Evolutionary conservation across 2,113 vertebrate genomes (phyloP).

Genomic region (Apus apus): DNA sequence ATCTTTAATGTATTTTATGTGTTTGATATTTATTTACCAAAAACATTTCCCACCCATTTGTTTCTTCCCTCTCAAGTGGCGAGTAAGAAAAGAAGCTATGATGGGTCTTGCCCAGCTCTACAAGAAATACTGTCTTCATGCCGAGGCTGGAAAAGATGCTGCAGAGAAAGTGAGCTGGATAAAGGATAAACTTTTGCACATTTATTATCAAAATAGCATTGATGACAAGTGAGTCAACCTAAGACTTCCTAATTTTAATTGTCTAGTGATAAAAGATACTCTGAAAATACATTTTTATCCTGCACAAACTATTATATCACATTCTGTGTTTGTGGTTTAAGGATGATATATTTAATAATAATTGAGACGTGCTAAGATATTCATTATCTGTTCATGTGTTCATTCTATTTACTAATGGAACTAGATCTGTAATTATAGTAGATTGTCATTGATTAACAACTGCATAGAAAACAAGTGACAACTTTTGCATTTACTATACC

Average conservation of each 20-base stretch:
- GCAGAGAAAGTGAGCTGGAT: constrained; percentile 99
- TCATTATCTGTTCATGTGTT: background rate
- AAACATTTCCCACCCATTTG: background rate
- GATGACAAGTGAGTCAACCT: constrained; percentile 93
- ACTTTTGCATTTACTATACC: background rate
- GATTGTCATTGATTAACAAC: background rate
- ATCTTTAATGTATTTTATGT: background rate
- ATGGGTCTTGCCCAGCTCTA: constrained; percentile 97
- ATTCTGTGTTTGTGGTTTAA: background rate
- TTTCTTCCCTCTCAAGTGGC: constrained; percentile 83
- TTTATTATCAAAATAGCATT: constrained; percentile 99
- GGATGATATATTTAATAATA: background rate
- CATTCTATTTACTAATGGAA: background rate
- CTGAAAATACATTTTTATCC: background rate
- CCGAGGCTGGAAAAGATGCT: constrained; percentile 95
- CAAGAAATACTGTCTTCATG: constrained; percentile 98
- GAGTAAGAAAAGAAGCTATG: constrained; percentile 98
- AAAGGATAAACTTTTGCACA: constrained; percentile 98
- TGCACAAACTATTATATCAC: background rate
- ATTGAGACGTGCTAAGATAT: background rate
- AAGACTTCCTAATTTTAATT: constrained; percentile 31
- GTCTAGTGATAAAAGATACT: constrained; percentile 5
- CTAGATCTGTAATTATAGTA: background rate
- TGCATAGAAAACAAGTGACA: background rate
- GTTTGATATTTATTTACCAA: background rate